Conservation (phyloP, 2,888 invertebrate species). For the Ophraella communa region DNA sequence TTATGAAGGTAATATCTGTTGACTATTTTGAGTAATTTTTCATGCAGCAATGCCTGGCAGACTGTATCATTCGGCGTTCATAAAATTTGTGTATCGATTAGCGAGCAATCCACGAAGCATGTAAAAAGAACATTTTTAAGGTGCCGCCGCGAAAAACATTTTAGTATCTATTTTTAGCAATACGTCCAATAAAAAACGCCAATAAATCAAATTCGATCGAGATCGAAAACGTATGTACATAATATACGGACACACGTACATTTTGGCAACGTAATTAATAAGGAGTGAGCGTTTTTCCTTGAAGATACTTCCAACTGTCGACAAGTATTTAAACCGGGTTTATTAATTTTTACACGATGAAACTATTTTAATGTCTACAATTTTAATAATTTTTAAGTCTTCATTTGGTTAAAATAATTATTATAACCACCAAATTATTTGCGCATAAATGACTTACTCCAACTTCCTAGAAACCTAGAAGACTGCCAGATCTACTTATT, state of each 20-base stretch:
- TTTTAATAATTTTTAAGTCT: no score
- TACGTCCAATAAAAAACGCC: not conserved
- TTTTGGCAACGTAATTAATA: not conserved
- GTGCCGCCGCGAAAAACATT: not conserved
- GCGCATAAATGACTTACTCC: no score
- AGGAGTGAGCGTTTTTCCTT: constrained; percentile 2
- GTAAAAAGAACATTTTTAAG: not conserved
- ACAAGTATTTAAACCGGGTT: not conserved
- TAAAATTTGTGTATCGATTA: not conserved
- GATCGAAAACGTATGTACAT: not conserved
- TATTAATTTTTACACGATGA: not conserved
- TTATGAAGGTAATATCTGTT: no score
- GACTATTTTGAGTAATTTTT: no score
- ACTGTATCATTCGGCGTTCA: not conserved
- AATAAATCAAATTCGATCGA: constrained; percentile 1
- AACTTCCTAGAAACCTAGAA: no score
- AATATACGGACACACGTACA: not conserved
- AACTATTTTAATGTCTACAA: not conserved
- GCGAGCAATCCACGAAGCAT: not conserved
- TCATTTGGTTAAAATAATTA: no score
- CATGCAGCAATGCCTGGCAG: not conserved
- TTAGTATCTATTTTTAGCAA: not conserved
- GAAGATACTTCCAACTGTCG: not conserved
- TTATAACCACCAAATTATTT: no score
- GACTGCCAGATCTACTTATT: no score